phyloP scores from a whole-genome alignment of 2,797 vertebrate species.

The Acropternis orthonyx region DNA sequence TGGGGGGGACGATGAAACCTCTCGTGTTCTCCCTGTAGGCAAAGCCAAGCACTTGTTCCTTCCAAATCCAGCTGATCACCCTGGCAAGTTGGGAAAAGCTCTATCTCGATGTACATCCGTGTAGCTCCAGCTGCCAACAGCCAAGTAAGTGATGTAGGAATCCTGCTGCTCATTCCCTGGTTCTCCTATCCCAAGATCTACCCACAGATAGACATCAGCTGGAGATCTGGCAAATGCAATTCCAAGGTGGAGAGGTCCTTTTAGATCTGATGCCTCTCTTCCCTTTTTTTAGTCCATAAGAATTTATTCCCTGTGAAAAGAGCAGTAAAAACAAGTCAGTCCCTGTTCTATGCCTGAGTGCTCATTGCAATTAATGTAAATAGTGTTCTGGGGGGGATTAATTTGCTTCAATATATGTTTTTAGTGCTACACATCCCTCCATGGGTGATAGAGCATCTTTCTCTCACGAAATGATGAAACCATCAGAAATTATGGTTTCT shows the following conservation, averaged over 20 bases:
- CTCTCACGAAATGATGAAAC: too few species aligned
- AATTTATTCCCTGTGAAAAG: neutral
- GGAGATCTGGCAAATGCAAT: fast-evolving
- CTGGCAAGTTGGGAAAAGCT: neutral
- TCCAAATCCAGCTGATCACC: neutral
- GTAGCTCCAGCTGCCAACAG: neutral
- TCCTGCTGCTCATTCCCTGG: neutral
- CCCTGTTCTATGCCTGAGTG: neutral
- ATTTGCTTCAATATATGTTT: fast-evolving
- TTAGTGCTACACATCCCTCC: neutral
- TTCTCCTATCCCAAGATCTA: fast-evolving
- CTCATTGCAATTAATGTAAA: neutral
- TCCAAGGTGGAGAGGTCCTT: neutral
- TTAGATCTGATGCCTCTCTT: neutral
- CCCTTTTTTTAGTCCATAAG: neutral
- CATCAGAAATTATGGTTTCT: neutral
- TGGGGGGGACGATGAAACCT: neutral
- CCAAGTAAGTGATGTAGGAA: neutral
- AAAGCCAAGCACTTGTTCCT: neutral
- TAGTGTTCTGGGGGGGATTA: too few species aligned
- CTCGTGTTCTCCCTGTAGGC: neutral
- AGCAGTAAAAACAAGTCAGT: neutral
- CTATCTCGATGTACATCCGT: fast-evolving
- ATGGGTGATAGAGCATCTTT: neutral
- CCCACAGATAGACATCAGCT: neutral